Base-by-base conservation (phyloP, 2,797 vertebrate species). In the Eospalax fontanierii region DNA sequence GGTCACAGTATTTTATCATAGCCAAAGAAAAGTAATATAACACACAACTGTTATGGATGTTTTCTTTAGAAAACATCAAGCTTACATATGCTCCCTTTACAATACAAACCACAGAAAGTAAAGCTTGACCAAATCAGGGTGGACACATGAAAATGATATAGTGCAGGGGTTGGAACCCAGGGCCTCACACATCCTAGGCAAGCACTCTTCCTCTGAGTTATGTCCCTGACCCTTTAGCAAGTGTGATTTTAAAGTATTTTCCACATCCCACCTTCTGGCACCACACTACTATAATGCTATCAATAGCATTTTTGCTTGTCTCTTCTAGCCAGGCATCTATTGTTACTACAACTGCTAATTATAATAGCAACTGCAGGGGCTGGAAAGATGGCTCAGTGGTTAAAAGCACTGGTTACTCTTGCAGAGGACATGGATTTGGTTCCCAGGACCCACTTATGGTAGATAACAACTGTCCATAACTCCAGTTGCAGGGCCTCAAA, bases 41-140 rank as follows among this genome's bases (percentile, higher is more conserved):
- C 19, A 3, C 73, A 50, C 46, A 50, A 50, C 46, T 50, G 46
- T 50, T 50, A 57, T 76, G 40, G 14, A 6, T 82, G 16, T 82
- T 81, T 33, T 61, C 5, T 88, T 88, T 90, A 90, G 50, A 95
- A 95, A 92, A 89, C 61, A 85, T 59, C 2, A 21, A 75, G 24
- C 38, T 92, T 79, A 93, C 1, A 88, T 4, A 65, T 18, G 35
- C 5, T 71, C 3, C 2, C 28, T 82, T 95, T 38, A 96, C 2
- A 82, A 70, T 59, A 90, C 8, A 95, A 90, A 91, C 40, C 21
- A 83, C 7, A 73, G 76, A 80, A 38, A 24, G 18, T 38, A 73
- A 80, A 54, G 6, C 38, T 89, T 63, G 24, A 71, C 14, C 16
- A 87, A 95, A 76, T 68, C 28, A 84, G 57, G 80, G 40, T n/a